Percentiles rank a stretch among this genome's conserved stretches.
Evolutionary conservation across 2,113 vertebrate species (phyloP).

Genomic region (Brienomyrus longianalis): DNA sequence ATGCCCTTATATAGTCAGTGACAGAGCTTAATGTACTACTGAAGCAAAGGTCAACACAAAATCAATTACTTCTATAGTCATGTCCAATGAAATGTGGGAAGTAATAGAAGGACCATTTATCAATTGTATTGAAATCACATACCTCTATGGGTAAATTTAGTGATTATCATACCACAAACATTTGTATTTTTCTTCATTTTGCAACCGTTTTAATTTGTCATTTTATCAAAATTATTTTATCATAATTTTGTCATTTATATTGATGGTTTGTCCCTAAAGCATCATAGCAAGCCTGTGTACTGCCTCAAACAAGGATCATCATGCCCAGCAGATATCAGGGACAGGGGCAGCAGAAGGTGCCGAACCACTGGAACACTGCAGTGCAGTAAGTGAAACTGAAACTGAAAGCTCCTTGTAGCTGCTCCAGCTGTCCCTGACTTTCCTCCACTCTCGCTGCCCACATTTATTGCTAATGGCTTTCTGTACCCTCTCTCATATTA

Average conservation of each 20-base stretch:
- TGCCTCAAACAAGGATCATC: not conserved
- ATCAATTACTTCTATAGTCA: not conserved
- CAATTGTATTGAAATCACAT: not conserved
- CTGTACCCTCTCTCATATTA: not conserved
- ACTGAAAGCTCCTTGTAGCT: slow-evolving; percentile 19
- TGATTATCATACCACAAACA: not conserved
- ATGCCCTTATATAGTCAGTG: not conserved
- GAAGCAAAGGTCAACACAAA: not conserved
- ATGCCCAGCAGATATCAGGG: not conserved
- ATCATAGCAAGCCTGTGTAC: not conserved
- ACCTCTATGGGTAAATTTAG: not conserved
- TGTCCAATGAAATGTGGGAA: not conserved
- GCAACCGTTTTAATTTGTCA: not conserved
- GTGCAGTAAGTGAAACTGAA: slow-evolving; percentile 36
- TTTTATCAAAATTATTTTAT: not conserved
- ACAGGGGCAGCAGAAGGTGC: slow-evolving; percentile 21
- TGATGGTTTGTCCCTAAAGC: not conserved
- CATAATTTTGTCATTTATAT: not conserved
- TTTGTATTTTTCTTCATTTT: not conserved
- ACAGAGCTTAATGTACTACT: not conserved
- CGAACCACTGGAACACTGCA: slow-evolving; percentile 31
- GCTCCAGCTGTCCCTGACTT: not conserved
- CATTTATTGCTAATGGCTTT: not conserved
- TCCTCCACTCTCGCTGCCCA: not conserved
- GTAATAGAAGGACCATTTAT: not conserved